Conservation (phyloP, 2,797 vertebrate species). For the Tarsius wallacei region DNA sequence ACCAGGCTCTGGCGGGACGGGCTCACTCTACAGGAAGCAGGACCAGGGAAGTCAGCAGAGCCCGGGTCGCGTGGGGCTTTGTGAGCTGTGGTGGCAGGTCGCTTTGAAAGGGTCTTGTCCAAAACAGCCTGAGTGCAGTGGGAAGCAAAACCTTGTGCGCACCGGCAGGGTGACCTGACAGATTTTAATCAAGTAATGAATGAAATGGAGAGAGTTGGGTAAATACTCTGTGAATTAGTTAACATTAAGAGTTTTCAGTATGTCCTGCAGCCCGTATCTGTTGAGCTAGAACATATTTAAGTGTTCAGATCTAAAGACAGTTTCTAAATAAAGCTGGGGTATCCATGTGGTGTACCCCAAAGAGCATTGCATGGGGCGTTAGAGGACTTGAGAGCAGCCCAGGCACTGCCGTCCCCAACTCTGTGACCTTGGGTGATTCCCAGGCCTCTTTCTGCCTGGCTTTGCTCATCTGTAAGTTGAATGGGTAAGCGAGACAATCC, state of each 20-base stretch:
- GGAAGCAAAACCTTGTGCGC: background rate
- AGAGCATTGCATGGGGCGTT: background rate
- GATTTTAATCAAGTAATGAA: background rate
- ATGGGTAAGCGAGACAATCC: background rate
- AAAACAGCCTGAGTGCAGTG: background rate
- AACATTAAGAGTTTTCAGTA: background rate
- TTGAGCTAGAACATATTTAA: background rate
- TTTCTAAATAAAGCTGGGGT: slow-evolving; percentile 66
- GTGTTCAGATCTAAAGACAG: slow-evolving; percentile 48
- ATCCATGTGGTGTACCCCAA: background rate
- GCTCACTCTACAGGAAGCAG: background rate
- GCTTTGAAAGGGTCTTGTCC: background rate
- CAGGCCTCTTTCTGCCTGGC: background rate
- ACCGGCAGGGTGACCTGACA: background rate
- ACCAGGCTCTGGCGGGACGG: background rate
- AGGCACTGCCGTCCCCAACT: background rate
- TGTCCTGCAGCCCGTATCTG: background rate
- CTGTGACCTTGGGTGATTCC: background rate
- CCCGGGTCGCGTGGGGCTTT: too few relatives aligned
- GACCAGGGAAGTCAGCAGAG: background rate
- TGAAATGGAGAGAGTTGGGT: background rate
- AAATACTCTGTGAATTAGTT: background rate
- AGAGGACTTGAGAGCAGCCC: background rate
- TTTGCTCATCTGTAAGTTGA: background rate
- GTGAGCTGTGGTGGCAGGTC: background rate